Evolutionary conservation across 2,797 vertebrate species (phyloP), one percentile per base, ranked within the genome.

Genomic region (Peromyscus melanophrys): DNA sequence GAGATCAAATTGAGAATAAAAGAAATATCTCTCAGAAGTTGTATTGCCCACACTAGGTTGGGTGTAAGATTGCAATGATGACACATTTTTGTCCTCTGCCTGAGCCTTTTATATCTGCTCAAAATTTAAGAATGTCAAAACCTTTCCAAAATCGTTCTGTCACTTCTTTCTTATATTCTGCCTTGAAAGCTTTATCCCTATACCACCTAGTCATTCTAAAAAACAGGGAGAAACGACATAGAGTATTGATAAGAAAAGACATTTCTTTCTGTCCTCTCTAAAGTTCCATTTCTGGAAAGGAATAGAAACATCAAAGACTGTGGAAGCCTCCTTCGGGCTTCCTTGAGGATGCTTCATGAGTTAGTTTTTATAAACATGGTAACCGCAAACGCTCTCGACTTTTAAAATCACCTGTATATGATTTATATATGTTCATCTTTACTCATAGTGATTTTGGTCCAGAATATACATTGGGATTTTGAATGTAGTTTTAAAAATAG

Each of bases 21-120:
- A 69, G 12, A 71, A 87, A 85, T 1, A 27, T 17, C 40, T 85
- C 34, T 81, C n/a, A 67, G 21, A 25, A 63, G 3, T 13, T 52
- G 19, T 37, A 43, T 25, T 55, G 27, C 3, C 55, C 4, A n/a
- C 8, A 55, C 13, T 82, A 77, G 1, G 7, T 19, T 31, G 19
- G 19, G 16, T 19, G 59, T 90, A 6, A 52, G 19, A 85, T 52
- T 52, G 4, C 4, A n/a, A 29, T 4, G 40, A 31, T 34, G 85
- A 55, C 52, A 89, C 57, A 27, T 37, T 43, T 40, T 57, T n/a
- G 23, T 89, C 0, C 46, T 55, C 8, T 90, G 2, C 73, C 13
- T 46, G 82, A 25, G 34, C 2, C 40, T 93, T 90, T 69, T 52
- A 37, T 93, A 82, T 82, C 78, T 86, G 40, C 57, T 95, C n/a